Percentiles rank a stretch among this genome's conserved stretches.
Conservation (phyloP, 1,140 invertebrate genomes). For the Uloborus diversus region DNA sequence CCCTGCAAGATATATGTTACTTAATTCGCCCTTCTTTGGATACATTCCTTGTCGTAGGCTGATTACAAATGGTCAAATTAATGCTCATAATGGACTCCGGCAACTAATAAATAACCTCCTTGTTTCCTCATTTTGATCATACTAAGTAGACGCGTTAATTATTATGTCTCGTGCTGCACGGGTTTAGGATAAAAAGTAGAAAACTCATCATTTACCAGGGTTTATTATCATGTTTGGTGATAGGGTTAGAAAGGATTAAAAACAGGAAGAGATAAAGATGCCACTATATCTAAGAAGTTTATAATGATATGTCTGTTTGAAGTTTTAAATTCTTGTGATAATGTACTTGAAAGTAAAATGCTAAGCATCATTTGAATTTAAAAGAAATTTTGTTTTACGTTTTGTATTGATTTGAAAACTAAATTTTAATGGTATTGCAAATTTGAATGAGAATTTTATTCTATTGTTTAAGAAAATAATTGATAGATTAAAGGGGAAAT, state of each 20-base stretch:
- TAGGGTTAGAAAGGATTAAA: conserved; percentile 22
- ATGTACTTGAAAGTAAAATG: too few species aligned
- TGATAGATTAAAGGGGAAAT: too few species aligned
- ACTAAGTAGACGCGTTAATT: conserved; percentile 51
- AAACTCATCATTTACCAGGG: conserved; percentile 30
- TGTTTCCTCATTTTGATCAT: conserved; percentile 53
- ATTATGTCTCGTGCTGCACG: conserved; percentile 15
- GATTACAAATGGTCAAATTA: conserved; percentile 51
- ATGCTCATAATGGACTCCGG: conserved; percentile 40
- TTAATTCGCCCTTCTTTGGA: conserved; percentile 21
- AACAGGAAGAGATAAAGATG: conserved; percentile 13
- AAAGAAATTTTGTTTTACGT: too few species aligned
- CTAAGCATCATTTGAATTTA: too few species aligned
- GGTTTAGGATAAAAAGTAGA: conserved; percentile 12
- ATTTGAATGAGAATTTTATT: too few species aligned
- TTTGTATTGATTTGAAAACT: too few species aligned
- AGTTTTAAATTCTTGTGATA: too few species aligned
- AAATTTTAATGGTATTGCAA: too few species aligned
- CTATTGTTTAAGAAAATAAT: too few species aligned
- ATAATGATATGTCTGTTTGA: too few species aligned
- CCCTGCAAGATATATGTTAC: too few species aligned
- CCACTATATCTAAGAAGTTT: too few species aligned
- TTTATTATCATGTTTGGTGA: conserved; percentile 13
- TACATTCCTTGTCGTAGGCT: not conserved
- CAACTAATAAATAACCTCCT: conserved; percentile 47